Evolutionary conservation across 2,113 vertebrate species (phyloP), one percentile per base, ranked within the genome.

Genomic region (Charina bottae): DNA sequence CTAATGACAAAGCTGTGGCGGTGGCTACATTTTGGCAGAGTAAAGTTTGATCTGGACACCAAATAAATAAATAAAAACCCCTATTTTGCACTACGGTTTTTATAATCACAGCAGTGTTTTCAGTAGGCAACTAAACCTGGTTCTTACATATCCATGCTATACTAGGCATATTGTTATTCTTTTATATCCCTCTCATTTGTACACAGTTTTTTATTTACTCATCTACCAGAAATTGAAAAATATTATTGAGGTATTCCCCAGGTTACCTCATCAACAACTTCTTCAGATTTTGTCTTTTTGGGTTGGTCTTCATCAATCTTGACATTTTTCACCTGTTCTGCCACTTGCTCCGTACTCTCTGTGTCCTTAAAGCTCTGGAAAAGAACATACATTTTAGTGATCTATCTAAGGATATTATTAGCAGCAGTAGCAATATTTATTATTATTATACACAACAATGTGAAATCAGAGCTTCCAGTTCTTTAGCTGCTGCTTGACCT

Each of bases 331-430:
- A 98, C 95, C 84, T 98, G 97, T 89, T 99, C 98, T 0, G 97
- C 97, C 42, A 98, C 97, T 68, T 98, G 97, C 49, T 97, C 98
- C 9, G 97, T 85, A 2, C 97, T 97, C 26, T 99, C 99, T 3
- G 98, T 98, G 93, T 98, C 98, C 97, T 98, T 99, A 96, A 99
- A 99, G 72, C 98, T 98, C 99, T 99, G 91, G 59, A 91, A 62
- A 72, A 62, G 92, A 95, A 93, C 89, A 2, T 33, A 17, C 10
- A 21, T 78, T 78, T 78, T 78, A 78, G 19, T 78, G 72, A 78
- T 78, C n/a, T 78, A 37, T 1, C 72, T 78, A 78, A 78, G 33
- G 72, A 78, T 21, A 33, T 78, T 78, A 78, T 58, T 78, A 78
- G 33, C 3, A 78, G 7, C 19, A 33, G n/a, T 42, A 42, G 42